Percentiles rank a stretch among this genome's conserved stretches.
Evolutionary conservation across 2,113 vertebrate species (phyloP).

Genomic region (Cacatua alba): DNA sequence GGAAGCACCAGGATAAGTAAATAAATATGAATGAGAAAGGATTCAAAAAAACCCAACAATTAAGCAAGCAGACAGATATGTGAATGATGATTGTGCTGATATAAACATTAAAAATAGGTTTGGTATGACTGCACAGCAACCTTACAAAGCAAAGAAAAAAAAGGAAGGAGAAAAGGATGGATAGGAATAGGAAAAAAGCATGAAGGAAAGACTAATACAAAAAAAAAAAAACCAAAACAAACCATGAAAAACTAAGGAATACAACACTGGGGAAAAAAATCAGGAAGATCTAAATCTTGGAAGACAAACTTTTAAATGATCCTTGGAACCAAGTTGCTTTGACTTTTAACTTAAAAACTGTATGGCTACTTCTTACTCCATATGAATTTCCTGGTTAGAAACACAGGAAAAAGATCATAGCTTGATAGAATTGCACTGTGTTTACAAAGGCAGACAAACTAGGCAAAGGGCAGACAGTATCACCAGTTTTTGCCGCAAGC

Average conservation of each 20-base stretch:
- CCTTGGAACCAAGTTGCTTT: background rate
- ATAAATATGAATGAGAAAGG: background rate
- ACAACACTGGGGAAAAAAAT: background rate
- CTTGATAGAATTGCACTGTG: background rate
- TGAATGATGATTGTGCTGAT: accelerated
- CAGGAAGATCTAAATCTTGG: background rate
- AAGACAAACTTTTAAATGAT: background rate
- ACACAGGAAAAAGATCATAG: background rate
- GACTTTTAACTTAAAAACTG: background rate
- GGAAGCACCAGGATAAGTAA: background rate
- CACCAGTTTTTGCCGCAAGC: background rate
- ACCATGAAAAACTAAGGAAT: background rate
- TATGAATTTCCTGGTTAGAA: background rate
- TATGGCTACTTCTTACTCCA: background rate
- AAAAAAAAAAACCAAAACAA: background rate
- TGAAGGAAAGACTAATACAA: background rate
- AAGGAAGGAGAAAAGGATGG: background rate
- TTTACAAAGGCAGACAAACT: background rate
- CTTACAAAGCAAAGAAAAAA: background rate
- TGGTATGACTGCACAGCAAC: accelerated
- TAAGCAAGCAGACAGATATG: background rate
- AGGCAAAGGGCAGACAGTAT: background rate
- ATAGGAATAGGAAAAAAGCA: background rate
- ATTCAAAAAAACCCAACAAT: background rate
- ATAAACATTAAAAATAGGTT: background rate